Base-by-base conservation (phyloP, 2,797 vertebrate genomes). In the Lateolabrax maculatus region DNA sequence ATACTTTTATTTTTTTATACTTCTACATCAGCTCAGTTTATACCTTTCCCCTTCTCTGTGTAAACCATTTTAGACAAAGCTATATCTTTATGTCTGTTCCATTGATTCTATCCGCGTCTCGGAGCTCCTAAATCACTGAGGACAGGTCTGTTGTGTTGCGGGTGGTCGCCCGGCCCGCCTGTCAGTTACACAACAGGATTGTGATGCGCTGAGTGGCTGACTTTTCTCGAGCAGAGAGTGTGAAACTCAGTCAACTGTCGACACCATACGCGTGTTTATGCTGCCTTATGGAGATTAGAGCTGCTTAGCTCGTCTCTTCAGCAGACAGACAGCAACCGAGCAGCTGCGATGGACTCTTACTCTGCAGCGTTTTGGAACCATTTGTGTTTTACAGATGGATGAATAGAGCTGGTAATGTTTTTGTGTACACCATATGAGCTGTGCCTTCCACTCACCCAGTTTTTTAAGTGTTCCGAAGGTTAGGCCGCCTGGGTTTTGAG, bases 331-430 rank as follows among this genome's bases (percentile, higher is more conserved):
- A 43, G n/a, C 65, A 15, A 6, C 27, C 1, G 19, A 85, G 86
- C 76, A 85, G 79, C 81, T 84, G 79, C 10, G 44, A 72, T 76
- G 29, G 12, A 13, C 53, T 68, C 70, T 51, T 39, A 39, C 55
- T 79, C 25, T 72, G 61, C 57, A 62, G 64, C 51, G 37, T 73
- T 89, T 80, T 72, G 74, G 34, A 62, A 31, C 34, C 55, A 25
- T 66, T 85, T 75, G 36, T 79, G 72, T 80, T 84, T 87, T 77
- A 80, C 58, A 79, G 71, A 86, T 80, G 80, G 74, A 69, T 84
- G 80, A 86, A 67, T 73, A 44, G 71, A 68, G 73, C 55, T 9
- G 6, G 61, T 62, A 9, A 34, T 77, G 58, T 60, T 70, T 77
- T n/a, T 84, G 52, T 69, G 57, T 39, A 29, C 64, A 48, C 55